phyloP scores from a whole-genome alignment of 2,113 vertebrate genomes.

The Seriola rivoliana region DNA sequence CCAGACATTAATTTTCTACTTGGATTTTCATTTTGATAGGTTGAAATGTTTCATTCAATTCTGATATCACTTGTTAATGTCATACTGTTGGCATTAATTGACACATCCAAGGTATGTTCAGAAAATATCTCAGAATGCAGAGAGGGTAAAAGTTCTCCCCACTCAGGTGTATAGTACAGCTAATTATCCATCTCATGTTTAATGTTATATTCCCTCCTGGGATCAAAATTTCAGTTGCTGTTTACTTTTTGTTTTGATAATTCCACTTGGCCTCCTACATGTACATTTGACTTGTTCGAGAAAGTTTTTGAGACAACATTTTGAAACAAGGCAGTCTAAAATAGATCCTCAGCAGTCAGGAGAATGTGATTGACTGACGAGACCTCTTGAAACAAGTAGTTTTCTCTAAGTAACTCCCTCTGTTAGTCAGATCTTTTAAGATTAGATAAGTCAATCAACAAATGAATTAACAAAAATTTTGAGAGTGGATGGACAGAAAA shows the following conservation, averaged over 20 bases:
- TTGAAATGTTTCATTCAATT: not conserved
- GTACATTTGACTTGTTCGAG: not conserved
- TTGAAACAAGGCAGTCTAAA: not conserved
- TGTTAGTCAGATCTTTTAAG: not conserved
- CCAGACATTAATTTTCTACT: not conserved
- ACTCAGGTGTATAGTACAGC: not conserved
- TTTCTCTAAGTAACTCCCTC: no score
- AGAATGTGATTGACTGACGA: not conserved
- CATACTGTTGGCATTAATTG: not conserved
- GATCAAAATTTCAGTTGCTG: not conserved
- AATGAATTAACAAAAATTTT: no score
- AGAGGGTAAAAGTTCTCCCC: not conserved
- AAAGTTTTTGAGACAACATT: not conserved
- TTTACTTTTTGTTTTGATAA: not conserved
- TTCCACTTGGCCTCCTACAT: not conserved
- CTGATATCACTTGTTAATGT: not conserved
- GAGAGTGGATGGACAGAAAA: no score
- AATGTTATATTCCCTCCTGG: not conserved
- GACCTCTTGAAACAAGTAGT: no score
- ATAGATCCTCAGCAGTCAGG: not conserved
- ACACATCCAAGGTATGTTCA: not conserved
- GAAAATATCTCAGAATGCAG: not conserved
- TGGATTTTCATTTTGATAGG: not conserved
- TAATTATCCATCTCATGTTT: constrained; percentile 2
- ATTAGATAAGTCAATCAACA: no score